Evolutionary conservation across 2,113 vertebrate genomes (phyloP).

Genomic region (Amphilophus citrinellus): DNA sequence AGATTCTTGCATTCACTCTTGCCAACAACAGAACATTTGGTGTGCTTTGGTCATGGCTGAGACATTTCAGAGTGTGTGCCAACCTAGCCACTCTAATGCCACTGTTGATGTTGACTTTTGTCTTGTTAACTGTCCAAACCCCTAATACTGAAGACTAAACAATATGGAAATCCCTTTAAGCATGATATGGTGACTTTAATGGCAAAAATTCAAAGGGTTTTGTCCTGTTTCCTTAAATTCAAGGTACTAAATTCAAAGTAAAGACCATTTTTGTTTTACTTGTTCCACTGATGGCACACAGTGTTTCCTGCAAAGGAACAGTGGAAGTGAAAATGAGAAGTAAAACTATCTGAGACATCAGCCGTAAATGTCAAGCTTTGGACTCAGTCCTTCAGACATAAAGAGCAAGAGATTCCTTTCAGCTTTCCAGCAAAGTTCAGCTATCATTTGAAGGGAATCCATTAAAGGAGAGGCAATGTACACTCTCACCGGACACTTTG

Average conservation of each 20-base stretch:
- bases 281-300: not conserved
- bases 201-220: not conserved
- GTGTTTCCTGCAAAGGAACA: not conserved
- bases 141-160: not conserved
- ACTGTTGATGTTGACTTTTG: not conserved
- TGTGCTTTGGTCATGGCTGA: not conserved
- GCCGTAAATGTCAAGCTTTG: conserved; percentile 49
- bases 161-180: not conserved
- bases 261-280: not conserved
- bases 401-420: conserved; percentile 29
- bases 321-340: conserved; percentile 16
- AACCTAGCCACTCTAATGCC: not conserved
- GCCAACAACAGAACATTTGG: not conserved
- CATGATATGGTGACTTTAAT: not conserved
- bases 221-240: not conserved
- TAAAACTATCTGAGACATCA: conserved; percentile 7
- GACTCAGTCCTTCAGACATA: conserved; percentile 12
- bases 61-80: not conserved
- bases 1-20: not conserved
- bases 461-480: not conserved
- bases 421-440: conserved; percentile 43
- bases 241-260: not conserved
- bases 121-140: not conserved
- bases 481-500: not conserved
- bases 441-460: conserved; percentile 6